Evolutionary conservation across 2,797 vertebrate species (phyloP), one percentile per base, ranked within the genome.

Genomic region (Selene dorsalis): DNA sequence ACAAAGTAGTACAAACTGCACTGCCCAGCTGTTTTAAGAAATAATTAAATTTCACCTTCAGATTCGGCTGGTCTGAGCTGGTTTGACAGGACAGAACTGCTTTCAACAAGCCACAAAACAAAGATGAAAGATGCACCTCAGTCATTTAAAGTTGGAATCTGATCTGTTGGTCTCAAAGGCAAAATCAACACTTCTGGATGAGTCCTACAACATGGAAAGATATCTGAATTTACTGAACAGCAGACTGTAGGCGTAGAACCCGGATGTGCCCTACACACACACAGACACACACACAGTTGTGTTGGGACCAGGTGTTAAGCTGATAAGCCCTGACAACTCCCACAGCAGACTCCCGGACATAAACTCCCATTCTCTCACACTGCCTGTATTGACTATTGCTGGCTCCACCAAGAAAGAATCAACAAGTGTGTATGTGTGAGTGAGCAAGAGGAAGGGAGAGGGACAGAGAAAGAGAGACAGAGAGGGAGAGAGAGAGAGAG

Each of bases 321-420:
- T 84, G 93, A 94, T 93, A 92, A 94, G 85, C 66, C 50, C 52
- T 43, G 67, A 73, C 32, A 76, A 78, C 92, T 92, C 92, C 91
- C 90, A 91, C 86, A 91, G 84, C 43, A 83, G 62, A 79, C 75
- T 88, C 75, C 82, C 14, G 4, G 68, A 63, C 73, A 64, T 75
- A 71, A 77, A 85, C 85, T 88, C 83, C 79, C 63, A 79, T 82
- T 76, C 81, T 86, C 80, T 84, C 82, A 86, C 83, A 91, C 76
- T 88, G 80, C 62, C 59, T 89, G 80, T 82, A 88, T 90, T 92
- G 74, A 90, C 84, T 82, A 50, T 55, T 60, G 70, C 61, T 71
- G 50, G 59, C 66, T 77, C 10, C 13, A 76, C 75, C 52, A 45
- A 79, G 75, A 70, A 59, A 22, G 68, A 83, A 86, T 52, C 35